Evolutionary conservation across 2,797 vertebrate genomes (phyloP).

Genomic region (Lutjanus campechanus): DNA sequence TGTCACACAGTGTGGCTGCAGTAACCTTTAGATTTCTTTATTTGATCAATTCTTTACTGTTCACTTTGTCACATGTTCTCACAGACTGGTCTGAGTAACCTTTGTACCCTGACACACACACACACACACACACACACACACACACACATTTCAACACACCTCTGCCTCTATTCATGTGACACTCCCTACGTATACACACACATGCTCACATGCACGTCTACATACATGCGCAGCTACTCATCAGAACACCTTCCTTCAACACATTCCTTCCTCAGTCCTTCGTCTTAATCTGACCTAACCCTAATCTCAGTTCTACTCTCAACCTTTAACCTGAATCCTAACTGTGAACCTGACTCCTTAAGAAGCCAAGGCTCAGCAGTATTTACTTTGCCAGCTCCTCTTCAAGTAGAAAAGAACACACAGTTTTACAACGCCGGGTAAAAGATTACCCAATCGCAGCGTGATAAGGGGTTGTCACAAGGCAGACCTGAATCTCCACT

Average conservation of each 20-base stretch:
- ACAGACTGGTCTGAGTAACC: constrained; percentile 16
- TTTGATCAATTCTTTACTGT: constrained; percentile 14
- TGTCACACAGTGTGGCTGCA: too few relatives aligned
- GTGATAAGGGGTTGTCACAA: constrained; percentile 28
- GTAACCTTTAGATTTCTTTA: neutral
- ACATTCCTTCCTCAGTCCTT: neutral
- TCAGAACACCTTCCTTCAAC: neutral
- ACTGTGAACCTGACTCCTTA: neutral
- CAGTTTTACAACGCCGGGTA: constrained; percentile 21
- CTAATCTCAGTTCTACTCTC: constrained; percentile 23
- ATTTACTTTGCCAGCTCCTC: neutral
- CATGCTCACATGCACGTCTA: neutral
- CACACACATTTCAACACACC: constrained; percentile 12
- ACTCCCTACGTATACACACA: constrained; percentile 29
- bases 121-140: constrained; percentile 17
- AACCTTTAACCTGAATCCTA: neutral
- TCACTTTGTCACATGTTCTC: constrained; percentile 10
- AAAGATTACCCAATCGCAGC: constrained; percentile 42
- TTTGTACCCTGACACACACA: constrained; percentile 39
- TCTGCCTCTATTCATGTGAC: constrained; percentile 8
- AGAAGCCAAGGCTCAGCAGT: neutral
- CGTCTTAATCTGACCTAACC: neutral
- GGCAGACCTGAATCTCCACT: constrained; percentile 42
- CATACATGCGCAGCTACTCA: neutral
- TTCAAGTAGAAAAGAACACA: neutral